phyloP scores from a whole-genome alignment of 2,888 invertebrate genomes.

The Hyposoter didymator region DNA sequence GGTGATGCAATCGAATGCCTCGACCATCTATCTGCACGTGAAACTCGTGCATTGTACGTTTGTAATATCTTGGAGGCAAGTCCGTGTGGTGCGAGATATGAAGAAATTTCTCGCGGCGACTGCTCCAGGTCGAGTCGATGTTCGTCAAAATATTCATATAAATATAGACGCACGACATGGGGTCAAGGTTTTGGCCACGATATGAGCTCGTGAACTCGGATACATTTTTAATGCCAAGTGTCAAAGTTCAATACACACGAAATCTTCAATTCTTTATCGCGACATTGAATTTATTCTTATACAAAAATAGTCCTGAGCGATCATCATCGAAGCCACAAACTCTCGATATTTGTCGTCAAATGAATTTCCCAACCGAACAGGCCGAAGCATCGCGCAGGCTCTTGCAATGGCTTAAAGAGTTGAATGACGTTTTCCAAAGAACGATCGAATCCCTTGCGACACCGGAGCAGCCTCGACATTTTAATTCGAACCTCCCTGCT shows the following conservation, averaged over 20 bases:
- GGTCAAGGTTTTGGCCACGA: slow-evolving; percentile 46
- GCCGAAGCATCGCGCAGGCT: no score
- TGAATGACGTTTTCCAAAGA: no score
- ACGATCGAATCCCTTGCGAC: neutral
- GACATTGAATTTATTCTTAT: no score
- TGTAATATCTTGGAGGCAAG: slow-evolving; percentile 19
- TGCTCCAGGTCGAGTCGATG: slow-evolving; percentile 33
- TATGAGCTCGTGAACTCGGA: neutral
- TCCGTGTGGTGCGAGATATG: slow-evolving; percentile 31
- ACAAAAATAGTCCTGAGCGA: no score
- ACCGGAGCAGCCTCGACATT: neutral
- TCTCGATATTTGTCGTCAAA: no score
- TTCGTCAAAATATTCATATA: slow-evolving; percentile 6
- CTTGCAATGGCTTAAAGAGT: no score
- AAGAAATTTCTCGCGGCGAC: slow-evolving; percentile 36
- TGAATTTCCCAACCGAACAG: no score
- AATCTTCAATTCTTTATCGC: neutral
- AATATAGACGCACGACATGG: slow-evolving; percentile 13
- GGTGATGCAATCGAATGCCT: slow-evolving; percentile 15
- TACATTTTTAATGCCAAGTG: neutral
- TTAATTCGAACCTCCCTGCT: neutral
- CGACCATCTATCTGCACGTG: slow-evolving; percentile 14
- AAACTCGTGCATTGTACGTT: neutral
- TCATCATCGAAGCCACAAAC: no score
- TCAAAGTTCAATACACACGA: neutral